Percentiles rank a stretch among this genome's conserved stretches.
Conservation (phyloP, 2,797 vertebrate genomes). For the Numenius phaeopus region DNA sequence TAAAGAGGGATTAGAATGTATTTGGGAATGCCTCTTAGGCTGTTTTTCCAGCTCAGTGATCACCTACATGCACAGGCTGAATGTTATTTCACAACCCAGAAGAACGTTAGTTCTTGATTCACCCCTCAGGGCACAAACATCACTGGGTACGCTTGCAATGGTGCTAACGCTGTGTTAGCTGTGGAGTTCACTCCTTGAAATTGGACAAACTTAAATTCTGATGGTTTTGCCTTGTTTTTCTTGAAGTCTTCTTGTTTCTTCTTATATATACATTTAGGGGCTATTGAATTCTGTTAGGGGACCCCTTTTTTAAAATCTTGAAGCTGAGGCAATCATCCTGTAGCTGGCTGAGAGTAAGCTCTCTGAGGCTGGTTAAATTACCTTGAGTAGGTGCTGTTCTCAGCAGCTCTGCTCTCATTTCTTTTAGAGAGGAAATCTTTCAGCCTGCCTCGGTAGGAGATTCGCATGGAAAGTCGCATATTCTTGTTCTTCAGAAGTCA, state of each 20-base stretch:
- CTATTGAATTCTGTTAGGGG: background rate
- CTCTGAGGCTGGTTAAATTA: background rate
- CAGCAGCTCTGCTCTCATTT: background rate
- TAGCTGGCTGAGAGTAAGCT: background rate
- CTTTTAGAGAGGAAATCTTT: background rate
- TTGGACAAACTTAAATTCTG: background rate
- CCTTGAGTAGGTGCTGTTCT: background rate
- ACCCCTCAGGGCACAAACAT: background rate
- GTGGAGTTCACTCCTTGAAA: background rate
- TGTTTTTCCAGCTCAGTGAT: background rate
- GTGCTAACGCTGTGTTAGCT: background rate
- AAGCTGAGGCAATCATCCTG: background rate
- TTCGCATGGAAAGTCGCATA: background rate
- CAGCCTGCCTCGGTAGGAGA: background rate
- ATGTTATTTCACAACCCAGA: background rate
- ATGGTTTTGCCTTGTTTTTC: background rate
- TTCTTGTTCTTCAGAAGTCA: background rate
- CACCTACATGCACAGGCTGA: background rate
- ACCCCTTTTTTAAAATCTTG: background rate
- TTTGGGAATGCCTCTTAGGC: background rate
- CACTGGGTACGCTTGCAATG: background rate
- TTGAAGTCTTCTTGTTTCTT: background rate
- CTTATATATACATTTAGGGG: background rate
- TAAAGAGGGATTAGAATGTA: background rate
- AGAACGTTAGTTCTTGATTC: background rate